A percentile compares a stretch with the other conserved stretches of the same genome.
Evolutionary conservation across 2,797 vertebrate species (phyloP).

Genomic region (Cirrhinus mrigala): DNA sequence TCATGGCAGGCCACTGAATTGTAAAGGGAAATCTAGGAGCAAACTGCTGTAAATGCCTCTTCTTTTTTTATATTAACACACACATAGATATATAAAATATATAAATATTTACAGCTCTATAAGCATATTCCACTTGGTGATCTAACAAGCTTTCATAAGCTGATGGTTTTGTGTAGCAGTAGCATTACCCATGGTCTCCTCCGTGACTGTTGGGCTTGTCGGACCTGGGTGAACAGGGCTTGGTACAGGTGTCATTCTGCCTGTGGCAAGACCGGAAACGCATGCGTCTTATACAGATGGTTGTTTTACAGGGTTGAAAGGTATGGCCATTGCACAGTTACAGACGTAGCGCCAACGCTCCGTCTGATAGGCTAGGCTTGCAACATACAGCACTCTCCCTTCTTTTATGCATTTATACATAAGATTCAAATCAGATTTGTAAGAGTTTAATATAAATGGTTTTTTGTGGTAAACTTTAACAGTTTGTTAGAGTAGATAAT

Average conservation of each 20-base stretch:
- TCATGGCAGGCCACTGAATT: constrained; percentile 87
- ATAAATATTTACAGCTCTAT: constrained; percentile 83
- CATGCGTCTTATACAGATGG: constrained; percentile 37
- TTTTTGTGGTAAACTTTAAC: constrained; percentile 80
- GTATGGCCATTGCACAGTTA: constrained; percentile 62
- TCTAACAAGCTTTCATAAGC: constrained; percentile 72
- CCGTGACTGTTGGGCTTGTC: constrained; percentile 29
- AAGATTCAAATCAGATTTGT: constrained; percentile 85
- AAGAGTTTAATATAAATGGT: constrained; percentile 85
- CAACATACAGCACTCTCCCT: constrained; percentile 79
- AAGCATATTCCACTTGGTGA: constrained; percentile 78
- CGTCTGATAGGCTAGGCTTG: constrained; percentile 75
- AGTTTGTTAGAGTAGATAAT: constrained; percentile 74
- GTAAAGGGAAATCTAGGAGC: constrained; percentile 90
- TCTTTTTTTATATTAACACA: constrained; percentile 82
- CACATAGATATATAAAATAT: constrained; percentile 75
- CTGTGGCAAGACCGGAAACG: constrained; percentile 25
- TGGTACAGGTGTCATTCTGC: constrained; percentile 29
- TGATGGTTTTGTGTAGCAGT: constrained; percentile 74
- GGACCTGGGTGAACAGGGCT: constrained; percentile 8
- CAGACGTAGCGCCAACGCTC: constrained; percentile 52
- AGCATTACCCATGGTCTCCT: constrained; percentile 54
- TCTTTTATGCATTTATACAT: constrained; percentile 88
- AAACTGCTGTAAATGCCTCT: constrained; percentile 97
- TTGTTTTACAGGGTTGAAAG: constrained; percentile 43